Percentiles rank a stretch among this genome's conserved stretches.
These are phyloP conservation scores for Cactoblastis cactorum DNA, from an alignment of 2,888 invertebrate genomes.

Conservation along the genomic window DNA sequence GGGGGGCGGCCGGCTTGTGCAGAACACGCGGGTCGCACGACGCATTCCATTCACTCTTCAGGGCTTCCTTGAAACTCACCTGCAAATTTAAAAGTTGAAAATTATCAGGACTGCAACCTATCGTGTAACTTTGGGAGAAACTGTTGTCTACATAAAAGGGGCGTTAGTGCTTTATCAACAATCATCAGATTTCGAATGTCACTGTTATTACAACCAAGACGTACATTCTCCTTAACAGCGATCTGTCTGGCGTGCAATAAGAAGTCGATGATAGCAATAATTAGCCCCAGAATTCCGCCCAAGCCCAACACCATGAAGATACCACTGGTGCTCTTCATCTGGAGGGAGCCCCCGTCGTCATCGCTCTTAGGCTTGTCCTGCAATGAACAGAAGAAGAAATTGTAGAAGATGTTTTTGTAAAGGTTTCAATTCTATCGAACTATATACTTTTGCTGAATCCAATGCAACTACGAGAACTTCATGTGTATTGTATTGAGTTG, in stretches of 20 bases:
- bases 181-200: too few species aligned
- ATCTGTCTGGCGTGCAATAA: constrained; percentile 90
- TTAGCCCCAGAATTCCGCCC: constrained; percentile 84
- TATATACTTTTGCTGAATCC: too few species aligned
- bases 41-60: constrained; percentile 62
- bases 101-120: neutral
- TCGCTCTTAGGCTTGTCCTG: constrained; percentile 30
- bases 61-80: constrained; percentile 60
- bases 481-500: too few species aligned
- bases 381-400: neutral
- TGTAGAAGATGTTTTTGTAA: too few species aligned
- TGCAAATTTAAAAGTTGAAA: constrained; percentile 23
- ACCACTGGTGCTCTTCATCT: constrained; percentile 93
- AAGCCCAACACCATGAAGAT: constrained; percentile 91
- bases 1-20: constrained; percentile 57
- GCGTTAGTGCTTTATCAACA: too few species aligned
- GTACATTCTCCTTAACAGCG: constrained; percentile 87
- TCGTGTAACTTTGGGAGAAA: too few species aligned
- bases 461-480: too few species aligned
- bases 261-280: constrained; percentile 91
- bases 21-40: constrained; percentile 59
- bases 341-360: constrained; percentile 80
- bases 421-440: too few species aligned
- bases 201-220: neutral
- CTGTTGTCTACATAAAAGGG: too few species aligned